Evolutionary conservation across 2,113 vertebrate genomes (phyloP), one percentile per base, ranked within the genome.

Genomic region (Psittacula cyanocephala): DNA sequence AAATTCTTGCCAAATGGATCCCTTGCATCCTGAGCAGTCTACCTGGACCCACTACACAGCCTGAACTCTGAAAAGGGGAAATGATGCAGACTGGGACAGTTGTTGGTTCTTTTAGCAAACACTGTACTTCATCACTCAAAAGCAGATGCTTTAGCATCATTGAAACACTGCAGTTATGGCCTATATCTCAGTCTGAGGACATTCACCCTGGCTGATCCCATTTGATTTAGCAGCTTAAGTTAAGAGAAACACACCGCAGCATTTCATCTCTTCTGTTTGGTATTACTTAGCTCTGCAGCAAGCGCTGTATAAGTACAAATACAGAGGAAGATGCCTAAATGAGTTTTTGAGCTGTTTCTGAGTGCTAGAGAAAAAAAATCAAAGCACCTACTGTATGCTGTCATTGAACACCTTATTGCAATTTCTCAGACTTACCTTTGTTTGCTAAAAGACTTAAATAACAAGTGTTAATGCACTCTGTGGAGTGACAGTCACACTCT

Each of bases 21-120:
- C 29, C 18, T 68, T n/a, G n/a, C 9, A 52, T 28, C 37, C 31
- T 27, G 23, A 52, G 33, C 31, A 39, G 31, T 53, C 49, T 44
- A 25, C 23, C 39, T 72, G 59, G 33, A 55, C 44, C 28, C 3
- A 2, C 49, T 65, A 31, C 0, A 0, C 15, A 70, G 19, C 18
- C 22, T 41, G 49, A 69, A 31, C 23, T 59, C 35, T 86, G 49
- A 22, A 49, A 68, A 79, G 9, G 4, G 18, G 13, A 86, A 91
- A 77, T 23, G 1, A 35, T 49, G 15, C 33, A 41, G 16, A 13
- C 10, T 33, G 23, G 27, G 12, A 18, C 12, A 69, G 39, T 3
- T 59, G 25, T 13, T 33, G 37, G 11, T 35, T 16, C 9, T 55
- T 87, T 72, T 52, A 29, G 41, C 16, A 69, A 76, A 57, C 1